phyloP scores from a whole-genome alignment of 2,797 vertebrate genomes.

The Melopsittacus undulatus region DNA sequence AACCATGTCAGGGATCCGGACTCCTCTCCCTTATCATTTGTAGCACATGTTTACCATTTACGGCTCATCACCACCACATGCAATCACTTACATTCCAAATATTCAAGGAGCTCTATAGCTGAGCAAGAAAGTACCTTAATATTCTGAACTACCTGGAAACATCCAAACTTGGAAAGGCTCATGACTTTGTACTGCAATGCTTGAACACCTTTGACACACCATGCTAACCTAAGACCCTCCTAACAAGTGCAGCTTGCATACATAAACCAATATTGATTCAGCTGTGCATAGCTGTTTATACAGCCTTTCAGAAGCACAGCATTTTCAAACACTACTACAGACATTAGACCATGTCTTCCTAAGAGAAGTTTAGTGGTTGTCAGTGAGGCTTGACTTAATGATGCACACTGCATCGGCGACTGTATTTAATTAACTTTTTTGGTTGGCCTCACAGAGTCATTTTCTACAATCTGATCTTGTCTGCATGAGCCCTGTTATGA shows the following conservation, averaged over 20 bases:
- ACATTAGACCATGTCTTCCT: background rate
- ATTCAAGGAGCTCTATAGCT: background rate
- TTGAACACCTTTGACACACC: background rate
- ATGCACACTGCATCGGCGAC: background rate
- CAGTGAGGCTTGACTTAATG: constrained; percentile 22
- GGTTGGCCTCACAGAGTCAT: constrained; percentile 38
- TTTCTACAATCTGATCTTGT: constrained; percentile 32
- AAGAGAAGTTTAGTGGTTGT: constrained; percentile 1
- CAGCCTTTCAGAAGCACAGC: background rate
- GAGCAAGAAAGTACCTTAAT: background rate
- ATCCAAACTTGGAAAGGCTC: background rate
- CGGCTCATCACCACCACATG: constrained; percentile 41
- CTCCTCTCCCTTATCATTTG: constrained; percentile 51
- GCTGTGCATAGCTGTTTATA: constrained; percentile 26
- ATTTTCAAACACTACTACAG: constrained; percentile 13
- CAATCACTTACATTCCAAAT: constrained; percentile 17
- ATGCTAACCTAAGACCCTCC: background rate
- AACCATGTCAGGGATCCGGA: constrained; percentile 34
- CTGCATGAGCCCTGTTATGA: background rate
- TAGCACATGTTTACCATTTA: constrained; percentile 47
- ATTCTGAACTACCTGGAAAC: constrained; percentile 31
- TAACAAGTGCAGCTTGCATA: constrained; percentile 23
- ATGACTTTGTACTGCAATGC: background rate
- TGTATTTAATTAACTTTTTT: constrained; percentile 59
- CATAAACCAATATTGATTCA: constrained; percentile 41